Conservation (phyloP, 1,140 invertebrate species). For the Trichogramma pretiosum region DNA sequence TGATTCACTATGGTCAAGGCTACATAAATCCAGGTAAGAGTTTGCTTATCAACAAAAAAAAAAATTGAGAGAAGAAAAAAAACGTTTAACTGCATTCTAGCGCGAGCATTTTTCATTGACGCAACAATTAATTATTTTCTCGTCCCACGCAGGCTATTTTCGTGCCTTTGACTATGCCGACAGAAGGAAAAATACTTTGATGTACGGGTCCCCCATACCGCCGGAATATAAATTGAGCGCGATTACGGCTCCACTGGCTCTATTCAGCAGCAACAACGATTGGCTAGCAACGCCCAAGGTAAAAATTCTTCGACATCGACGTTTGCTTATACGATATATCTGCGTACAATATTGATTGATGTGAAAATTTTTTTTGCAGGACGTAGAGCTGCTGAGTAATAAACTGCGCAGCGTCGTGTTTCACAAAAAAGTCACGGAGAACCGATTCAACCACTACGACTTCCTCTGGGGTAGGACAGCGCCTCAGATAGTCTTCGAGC, state of each 20-base stretch:
- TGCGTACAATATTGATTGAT: neutral
- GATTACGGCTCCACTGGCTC: conserved; percentile 51
- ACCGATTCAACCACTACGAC: conserved; percentile 45
- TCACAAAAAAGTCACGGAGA: conserved; percentile 27
- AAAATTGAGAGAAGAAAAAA: neutral
- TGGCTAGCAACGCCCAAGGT: conserved; percentile 48
- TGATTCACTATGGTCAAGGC: conserved; percentile 62
- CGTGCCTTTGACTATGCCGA: conserved; percentile 39
- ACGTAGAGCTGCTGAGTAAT: conserved; percentile 32
- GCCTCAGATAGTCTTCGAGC: conserved; percentile 28
- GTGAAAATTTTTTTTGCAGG: conserved; percentile 27
- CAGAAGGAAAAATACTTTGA: conserved; percentile 37
- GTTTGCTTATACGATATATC: no score
- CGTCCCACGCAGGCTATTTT: conserved; percentile 30
- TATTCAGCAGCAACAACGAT: conserved; percentile 59
- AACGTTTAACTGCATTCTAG: neutral
- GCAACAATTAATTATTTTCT: neutral
- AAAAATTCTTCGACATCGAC: no score
- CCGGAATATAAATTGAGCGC: conserved; percentile 54
- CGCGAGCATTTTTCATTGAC: neutral
- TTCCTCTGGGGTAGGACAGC: conserved; percentile 42
- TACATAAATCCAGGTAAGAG: conserved; percentile 40
- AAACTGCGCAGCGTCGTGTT: conserved; percentile 34
- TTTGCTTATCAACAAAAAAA: neutral
- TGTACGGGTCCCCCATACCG: conserved; percentile 43